Percentiles rank a stretch among this genome's conserved stretches.
These are phyloP conservation scores for Cydia strobilella DNA, from an alignment of 1,140 invertebrate species.

Conservation along the genomic window DNA sequence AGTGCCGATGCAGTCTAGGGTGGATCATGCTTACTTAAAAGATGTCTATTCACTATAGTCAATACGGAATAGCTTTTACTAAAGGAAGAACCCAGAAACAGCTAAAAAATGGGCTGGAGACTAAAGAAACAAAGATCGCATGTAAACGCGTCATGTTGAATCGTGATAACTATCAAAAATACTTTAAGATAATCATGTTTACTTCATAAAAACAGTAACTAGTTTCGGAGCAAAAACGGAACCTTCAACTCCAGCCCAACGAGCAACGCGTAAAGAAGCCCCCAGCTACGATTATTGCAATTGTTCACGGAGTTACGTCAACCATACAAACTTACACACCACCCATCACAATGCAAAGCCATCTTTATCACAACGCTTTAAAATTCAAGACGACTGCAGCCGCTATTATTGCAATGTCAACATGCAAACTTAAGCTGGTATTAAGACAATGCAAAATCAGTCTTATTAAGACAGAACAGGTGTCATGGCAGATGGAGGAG, in stretches of 20 bases:
- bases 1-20: no score
- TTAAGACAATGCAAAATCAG: neutral
- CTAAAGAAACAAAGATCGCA: neutral
- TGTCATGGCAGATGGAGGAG: conserved; percentile 3
- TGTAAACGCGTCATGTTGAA: neutral
- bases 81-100: no score
- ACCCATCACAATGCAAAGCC: neutral
- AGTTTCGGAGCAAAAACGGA: conserved; percentile 4
- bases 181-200: conserved; percentile 1
- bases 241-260: conserved; percentile 19
- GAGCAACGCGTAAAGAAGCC: conserved; percentile 17
- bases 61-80: no score
- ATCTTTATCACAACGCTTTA: neutral
- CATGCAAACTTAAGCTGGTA: conserved; percentile 36
- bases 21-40: no score
- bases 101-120: no score
- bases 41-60: no score
- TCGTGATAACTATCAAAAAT: conserved; percentile 2
- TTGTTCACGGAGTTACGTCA: conserved; percentile 17
- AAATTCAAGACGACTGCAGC: neutral
- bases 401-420: conserved; percentile 36
- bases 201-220: conserved; percentile 8
- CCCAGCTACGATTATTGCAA: conserved; percentile 19
- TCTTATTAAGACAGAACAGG: conserved; percentile 6
- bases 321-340: conserved; percentile 12